These are phyloP conservation scores for Schizopygopsis malacanthus DNA, from an alignment of 2,797 vertebrate species.

Conservation along the genomic window DNA sequence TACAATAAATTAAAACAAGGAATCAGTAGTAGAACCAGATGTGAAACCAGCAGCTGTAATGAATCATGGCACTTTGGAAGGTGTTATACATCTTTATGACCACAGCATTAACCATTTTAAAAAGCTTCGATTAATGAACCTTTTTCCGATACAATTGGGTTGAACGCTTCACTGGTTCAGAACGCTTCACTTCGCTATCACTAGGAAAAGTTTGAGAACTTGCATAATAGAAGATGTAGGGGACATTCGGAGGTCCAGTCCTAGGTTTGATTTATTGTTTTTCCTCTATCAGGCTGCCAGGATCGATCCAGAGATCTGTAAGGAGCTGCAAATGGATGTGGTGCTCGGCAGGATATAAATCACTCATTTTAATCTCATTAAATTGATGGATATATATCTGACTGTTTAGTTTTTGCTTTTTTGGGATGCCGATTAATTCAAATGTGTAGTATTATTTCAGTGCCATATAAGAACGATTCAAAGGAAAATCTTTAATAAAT, in stretches of 20 bases:
- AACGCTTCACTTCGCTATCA: too few relatives aligned
- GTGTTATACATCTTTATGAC: too few relatives aligned
- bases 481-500: neutral
- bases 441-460: neutral
- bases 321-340: constrained; percentile 54
- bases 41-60: too few relatives aligned
- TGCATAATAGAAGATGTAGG: neutral
- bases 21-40: too few relatives aligned
- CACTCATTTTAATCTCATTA: neutral
- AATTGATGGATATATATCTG: neutral
- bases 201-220: neutral
- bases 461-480: neutral
- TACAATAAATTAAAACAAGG: too few relatives aligned
- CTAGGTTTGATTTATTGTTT: neutral
- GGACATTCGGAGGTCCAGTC: neutral
- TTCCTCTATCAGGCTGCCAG: neutral
- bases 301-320: constrained; percentile 48
- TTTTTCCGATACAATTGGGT: too few relatives aligned
- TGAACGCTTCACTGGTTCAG: too few relatives aligned
- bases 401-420: neutral
- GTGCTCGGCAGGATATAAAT: constrained; percentile 36
- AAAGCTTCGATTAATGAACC: too few relatives aligned
- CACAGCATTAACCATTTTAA: too few relatives aligned
- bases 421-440: neutral
- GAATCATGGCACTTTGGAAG: too few relatives aligned